Evolutionary conservation across 2,113 vertebrate genomes (phyloP), one percentile per base, ranked within the genome.

Genomic region (Otocyon megalotis): DNA sequence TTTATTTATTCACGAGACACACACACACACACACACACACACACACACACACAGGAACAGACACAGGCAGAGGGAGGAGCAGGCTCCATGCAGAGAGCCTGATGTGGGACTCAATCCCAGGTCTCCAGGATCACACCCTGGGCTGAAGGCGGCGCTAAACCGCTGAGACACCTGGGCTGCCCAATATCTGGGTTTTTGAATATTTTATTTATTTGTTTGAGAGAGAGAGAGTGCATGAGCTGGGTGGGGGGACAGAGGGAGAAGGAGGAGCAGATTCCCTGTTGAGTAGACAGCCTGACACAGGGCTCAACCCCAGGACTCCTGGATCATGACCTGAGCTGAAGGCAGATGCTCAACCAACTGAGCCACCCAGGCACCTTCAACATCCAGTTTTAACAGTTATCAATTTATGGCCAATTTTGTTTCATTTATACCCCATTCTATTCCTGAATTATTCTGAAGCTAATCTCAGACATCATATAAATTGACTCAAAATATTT

Each of bases 401-500:
- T 12, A 56, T 60, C 54, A 74, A n/a, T 54, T 84, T 76, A 65
- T 37, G 50, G 3, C 3, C 28, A 83, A 26, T 79, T 94, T 90
- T 80, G 37, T 83, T 81, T 94, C 24, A 84, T 88, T 67, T 79
- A 60, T 84, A 88, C 7, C 26, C 11, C 17, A 26, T 71, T 50
- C 0, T 90, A 48, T 26, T 83, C 24, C 15, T 83, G 37, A 87
- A 65, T 72, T 92, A 79, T 60, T 95, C 56, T 91, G 62, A 95
- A 82, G 80, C 74, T 92, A 92, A 86, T 58, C 16, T 58, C 56
- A 74, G 54, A 93, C 0, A 20, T 79, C 28, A 87, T 5, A 43
- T 71, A 81, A 91, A 69, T 81, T 92, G 8, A 84, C 58, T 48
- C 17, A 54, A 62, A 60, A 86, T 30, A 91, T 76, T 97, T 93